Percentiles rank a stretch among this genome's conserved stretches.
phyloP scores from a whole-genome alignment of 2,113 vertebrate genomes.

The Aptenodytes forsteri region DNA sequence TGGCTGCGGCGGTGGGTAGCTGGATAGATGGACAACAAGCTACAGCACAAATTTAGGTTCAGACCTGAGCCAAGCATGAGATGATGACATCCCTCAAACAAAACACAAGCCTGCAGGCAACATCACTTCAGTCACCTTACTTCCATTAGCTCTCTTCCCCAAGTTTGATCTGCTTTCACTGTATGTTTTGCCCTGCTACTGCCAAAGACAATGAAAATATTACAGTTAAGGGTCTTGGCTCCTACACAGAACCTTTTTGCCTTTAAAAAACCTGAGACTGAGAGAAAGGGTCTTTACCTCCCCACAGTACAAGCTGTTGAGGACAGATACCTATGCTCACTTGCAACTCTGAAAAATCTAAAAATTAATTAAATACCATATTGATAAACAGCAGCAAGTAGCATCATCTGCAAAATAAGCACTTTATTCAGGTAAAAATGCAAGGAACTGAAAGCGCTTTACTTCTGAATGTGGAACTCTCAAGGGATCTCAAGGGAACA shows the following conservation, averaged over 20 bases:
- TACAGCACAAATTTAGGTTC: neutral
- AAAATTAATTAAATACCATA: neutral
- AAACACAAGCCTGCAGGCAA: neutral
- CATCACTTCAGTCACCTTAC: neutral
- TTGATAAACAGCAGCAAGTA: neutral
- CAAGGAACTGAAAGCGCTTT: neutral
- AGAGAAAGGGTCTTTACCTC: neutral
- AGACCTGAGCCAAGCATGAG: neutral
- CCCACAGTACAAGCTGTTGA: neutral
- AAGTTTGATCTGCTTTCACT: neutral
- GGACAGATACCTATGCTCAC: neutral
- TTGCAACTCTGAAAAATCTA: neutral
- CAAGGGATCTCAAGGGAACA: neutral
- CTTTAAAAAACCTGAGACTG: neutral
- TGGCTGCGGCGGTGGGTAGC: accelerated
- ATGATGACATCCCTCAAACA: neutral
- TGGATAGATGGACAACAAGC: neutral
- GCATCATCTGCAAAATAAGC: neutral
- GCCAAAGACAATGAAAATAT: neutral
- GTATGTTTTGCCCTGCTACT: neutral
- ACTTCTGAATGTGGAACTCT: neutral
- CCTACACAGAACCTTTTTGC: neutral
- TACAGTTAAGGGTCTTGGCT: neutral
- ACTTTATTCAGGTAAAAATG: neutral
- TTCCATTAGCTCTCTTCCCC: neutral